phyloP scores from a whole-genome alignment of 2,797 vertebrate species.

The Karalla daura region DNA sequence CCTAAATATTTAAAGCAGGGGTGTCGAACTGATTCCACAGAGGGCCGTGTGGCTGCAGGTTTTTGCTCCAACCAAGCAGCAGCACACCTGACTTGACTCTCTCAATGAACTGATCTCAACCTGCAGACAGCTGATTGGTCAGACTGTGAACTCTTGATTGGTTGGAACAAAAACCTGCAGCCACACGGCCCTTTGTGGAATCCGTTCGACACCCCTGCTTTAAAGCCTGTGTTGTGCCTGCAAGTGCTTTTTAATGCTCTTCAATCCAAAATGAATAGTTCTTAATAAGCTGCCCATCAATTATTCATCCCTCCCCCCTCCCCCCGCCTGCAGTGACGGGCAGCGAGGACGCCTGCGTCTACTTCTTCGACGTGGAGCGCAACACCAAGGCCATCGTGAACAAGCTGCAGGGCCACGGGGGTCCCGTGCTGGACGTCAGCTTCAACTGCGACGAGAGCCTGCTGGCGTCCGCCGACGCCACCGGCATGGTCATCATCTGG shows the following conservation, averaged over 20 bases:
- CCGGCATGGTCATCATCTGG: slow-evolving; percentile 97
- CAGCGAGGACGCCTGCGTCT: slow-evolving; percentile 94
- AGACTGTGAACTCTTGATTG: too few relatives aligned
- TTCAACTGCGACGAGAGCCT: slow-evolving; percentile 97
- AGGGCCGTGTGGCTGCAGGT: too few relatives aligned
- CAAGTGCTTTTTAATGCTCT: not conserved
- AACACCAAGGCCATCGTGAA: slow-evolving; percentile 93
- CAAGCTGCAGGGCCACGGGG: slow-evolving; percentile 95
- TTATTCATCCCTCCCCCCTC: slow-evolving; percentile 2
- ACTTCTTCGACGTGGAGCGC: slow-evolving; percentile 95
- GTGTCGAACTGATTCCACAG: too few relatives aligned
- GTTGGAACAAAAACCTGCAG: too few relatives aligned
- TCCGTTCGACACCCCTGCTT: too few relatives aligned
- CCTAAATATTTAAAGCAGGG: not conserved
- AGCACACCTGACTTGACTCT: too few relatives aligned
- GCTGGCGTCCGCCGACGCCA: slow-evolving; percentile 92
- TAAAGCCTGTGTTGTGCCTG: not conserved
- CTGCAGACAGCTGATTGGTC: too few relatives aligned
- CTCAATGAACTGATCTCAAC: too few relatives aligned
- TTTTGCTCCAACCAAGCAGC: too few relatives aligned
- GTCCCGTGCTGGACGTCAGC: slow-evolving; percentile 91
- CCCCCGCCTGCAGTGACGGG: slow-evolving; percentile 87
- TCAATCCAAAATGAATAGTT: not conserved
- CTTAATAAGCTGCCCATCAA: not conserved
- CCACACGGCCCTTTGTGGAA: too few relatives aligned